These are phyloP conservation scores for Lottia gigantea DNA, from an alignment of 2,888 invertebrate species.

Conservation along the genomic window DNA sequence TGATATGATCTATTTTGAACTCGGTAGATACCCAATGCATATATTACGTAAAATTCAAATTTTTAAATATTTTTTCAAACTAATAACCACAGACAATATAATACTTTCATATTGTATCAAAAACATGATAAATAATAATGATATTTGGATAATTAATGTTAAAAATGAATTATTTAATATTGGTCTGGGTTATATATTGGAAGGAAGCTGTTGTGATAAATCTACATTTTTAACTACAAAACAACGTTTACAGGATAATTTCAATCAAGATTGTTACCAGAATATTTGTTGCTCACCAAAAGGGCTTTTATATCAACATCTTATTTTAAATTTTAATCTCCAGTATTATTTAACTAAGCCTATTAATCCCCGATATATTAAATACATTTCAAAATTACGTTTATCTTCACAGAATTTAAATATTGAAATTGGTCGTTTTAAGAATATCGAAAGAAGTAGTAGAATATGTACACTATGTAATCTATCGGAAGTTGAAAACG, in stretches of 20 bases:
- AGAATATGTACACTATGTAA: no score
- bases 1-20: not conserved
- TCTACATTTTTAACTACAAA: not conserved
- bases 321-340: not conserved
- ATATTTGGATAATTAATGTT: not conserved
- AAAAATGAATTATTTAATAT: no score
- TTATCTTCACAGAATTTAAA: no score
- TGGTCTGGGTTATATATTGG: no score
- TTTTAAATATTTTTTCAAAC: slow-evolving; percentile 3
- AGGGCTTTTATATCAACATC: not conserved
- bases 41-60: not conserved
- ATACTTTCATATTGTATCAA: not conserved
- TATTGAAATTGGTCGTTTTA: no score
- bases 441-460: no score
- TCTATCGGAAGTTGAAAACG: no score
- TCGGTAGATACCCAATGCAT: not conserved
- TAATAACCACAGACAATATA: not conserved
- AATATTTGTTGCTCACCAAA: slow-evolving; percentile 6
- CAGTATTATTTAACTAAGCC: not conserved
- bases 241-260: not conserved
- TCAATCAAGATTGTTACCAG: not conserved
- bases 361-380: no score
- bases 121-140: not conserved
- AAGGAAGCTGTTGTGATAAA: no score
- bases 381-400: no score